Base-by-base conservation (phyloP, 2,797 vertebrate species). In the Platalea minor region DNA sequence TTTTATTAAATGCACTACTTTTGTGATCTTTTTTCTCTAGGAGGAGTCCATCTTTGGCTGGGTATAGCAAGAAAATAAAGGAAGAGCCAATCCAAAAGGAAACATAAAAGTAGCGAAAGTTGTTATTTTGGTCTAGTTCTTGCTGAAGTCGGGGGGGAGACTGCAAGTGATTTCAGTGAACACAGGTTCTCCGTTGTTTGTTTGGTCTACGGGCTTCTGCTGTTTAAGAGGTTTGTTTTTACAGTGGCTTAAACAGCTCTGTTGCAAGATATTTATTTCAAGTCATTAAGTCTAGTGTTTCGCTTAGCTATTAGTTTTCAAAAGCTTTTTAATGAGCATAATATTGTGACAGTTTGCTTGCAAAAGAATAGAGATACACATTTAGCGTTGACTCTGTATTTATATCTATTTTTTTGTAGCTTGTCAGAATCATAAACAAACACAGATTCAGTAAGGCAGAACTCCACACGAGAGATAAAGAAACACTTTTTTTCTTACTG, bases 31-130 rank as follows among this genome's bases (percentile, higher is more conserved):
- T 93, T 92, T 87, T 61, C 85, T 89, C 81, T 95, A 98, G 98
- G 96, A 97, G 9, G 90, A 95, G 56, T 81, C 88, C 72, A 39
- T 97, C 81, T 98, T 97, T 94, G 98, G 97, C 92, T 97, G 97
- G 97, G 64, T 97, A 59, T 97, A 96, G 65, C 25, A 81, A 88
- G 91, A 80, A 96, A 96, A 93, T 76, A 90, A 91, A 92, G 81
- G 94, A 98, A 95, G 89, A 93, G 85, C 86, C 39, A 93, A 19
- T 41, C 35, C 70, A 60, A 91, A 91, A 85, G 89, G 86, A 85
- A 92, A 73, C 63, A 31, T 2, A 73, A 67, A 65, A 88, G 63
- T 45, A 89, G 56, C 83, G 31, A 79, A 95, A 73, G 80, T 63
- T 95, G 95, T 85, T 54, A 10, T 87, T 80, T 50, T 88, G 31